Percentiles rank a stretch among this genome's conserved stretches.
phyloP scores from a whole-genome alignment of 2,113 vertebrate species.

The Limanda limanda region DNA sequence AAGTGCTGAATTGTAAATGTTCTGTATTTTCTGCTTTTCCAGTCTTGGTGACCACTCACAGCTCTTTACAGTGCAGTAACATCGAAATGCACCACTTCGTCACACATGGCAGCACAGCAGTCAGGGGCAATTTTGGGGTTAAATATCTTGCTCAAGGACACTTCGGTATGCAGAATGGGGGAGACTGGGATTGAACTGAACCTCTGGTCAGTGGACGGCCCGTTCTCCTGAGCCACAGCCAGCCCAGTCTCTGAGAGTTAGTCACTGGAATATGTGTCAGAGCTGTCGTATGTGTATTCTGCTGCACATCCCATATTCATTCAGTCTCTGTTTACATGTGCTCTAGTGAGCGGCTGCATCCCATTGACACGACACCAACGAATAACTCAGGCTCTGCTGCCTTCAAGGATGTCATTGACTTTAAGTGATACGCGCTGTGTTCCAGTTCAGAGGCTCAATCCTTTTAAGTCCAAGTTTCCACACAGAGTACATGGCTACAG shows the following conservation, averaged over 20 bases:
- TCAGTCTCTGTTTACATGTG: neutral
- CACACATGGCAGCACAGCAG: no score
- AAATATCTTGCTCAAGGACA: no score
- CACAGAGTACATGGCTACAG: neutral
- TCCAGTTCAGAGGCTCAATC: neutral
- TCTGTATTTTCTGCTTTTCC: no score
- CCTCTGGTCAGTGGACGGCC: no score
- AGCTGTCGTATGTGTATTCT: neutral
- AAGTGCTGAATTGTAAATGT: neutral
- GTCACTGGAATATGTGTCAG: neutral
- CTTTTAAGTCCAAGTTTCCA: neutral
- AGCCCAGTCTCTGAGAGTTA: no score
- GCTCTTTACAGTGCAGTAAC: no score
- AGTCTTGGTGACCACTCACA: no score
- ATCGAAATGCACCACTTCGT: no score
- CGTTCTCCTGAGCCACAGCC: no score
- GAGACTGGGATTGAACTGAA: no score
- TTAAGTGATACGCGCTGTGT: slow-evolving; percentile 2
- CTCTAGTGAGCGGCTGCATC: neutral
- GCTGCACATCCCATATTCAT: neutral
- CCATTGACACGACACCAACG: slow-evolving; percentile 6
- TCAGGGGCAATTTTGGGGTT: no score
- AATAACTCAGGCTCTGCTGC: slow-evolving; percentile 10
- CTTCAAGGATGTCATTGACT: slow-evolving; percentile 32
- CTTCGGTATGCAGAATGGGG: no score